phyloP scores from a whole-genome alignment of 1,140 invertebrate genomes.

The Microvelia longipes region DNA sequence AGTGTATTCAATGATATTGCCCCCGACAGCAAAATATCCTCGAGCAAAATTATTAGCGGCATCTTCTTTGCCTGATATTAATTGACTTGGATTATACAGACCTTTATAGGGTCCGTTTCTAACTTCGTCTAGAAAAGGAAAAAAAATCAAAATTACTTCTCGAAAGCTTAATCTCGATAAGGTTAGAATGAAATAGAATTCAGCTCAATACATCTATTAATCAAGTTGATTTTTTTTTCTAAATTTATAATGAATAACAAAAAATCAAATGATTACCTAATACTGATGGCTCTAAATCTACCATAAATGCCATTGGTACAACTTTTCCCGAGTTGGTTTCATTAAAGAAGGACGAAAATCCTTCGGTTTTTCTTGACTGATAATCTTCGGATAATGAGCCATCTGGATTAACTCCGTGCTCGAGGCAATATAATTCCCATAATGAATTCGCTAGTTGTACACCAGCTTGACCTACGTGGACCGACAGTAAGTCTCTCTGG shows the following conservation, averaged over 20 bases:
- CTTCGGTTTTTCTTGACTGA: constrained; percentile 34
- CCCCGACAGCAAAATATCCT: constrained; percentile 68
- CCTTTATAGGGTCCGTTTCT: constrained; percentile 40
- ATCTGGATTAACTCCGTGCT: constrained; percentile 29
- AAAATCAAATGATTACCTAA: constrained; percentile 28
- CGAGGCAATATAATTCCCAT: constrained; percentile 34
- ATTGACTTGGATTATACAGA: constrained; percentile 42
- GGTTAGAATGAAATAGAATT: constrained; percentile 18
- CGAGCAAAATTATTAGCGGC: constrained; percentile 62
- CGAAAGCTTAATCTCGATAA: no score
- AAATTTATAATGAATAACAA: neutral
- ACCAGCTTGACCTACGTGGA: constrained; percentile 35
- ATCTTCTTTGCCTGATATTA: constrained; percentile 47
- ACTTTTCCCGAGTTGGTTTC: constrained; percentile 1
- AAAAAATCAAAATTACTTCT: no score
- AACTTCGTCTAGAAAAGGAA: neutral
- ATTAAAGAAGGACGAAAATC: constrained; percentile 10
- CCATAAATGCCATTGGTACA: constrained; percentile 36
- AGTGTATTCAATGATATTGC: constrained; percentile 51
- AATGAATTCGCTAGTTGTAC: constrained; percentile 36
- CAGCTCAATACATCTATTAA: neutral
- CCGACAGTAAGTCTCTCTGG: constrained; percentile 31
- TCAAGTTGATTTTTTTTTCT: neutral
- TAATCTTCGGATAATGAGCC: constrained; percentile 29
- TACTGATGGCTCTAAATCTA: constrained; percentile 43